Percentiles rank a stretch among this genome's conserved stretches.
Conservation (phyloP, 2,888 invertebrate genomes). For the Bedellia somnulentella region DNA sequence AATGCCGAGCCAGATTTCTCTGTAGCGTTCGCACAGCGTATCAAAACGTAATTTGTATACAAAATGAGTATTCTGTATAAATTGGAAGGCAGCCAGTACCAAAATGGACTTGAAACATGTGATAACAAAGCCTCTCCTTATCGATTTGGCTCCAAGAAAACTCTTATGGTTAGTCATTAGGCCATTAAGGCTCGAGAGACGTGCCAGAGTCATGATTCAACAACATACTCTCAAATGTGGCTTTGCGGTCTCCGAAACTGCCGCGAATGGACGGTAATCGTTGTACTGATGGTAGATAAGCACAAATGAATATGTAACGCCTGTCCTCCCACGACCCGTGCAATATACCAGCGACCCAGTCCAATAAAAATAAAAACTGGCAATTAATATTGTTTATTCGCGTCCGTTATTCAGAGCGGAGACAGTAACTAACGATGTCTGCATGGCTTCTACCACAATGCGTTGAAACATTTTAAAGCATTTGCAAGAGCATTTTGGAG, state of each 20-base stretch:
- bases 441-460: slow-evolving; percentile 16
- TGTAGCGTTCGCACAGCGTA: no score
- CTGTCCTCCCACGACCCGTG: slow-evolving; percentile 43
- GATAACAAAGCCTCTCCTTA: slow-evolving; percentile 27
- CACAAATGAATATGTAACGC: slow-evolving; percentile 52
- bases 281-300: slow-evolving; percentile 46
- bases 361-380: slow-evolving; percentile 47
- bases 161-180: slow-evolving; percentile 13
- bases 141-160: slow-evolving; percentile 23
- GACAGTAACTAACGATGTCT: slow-evolving; percentile 40
- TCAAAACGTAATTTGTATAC: no score
- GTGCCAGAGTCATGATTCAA: slow-evolving; percentile 19
- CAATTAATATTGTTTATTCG: slow-evolving; percentile 55
- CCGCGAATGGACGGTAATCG: slow-evolving; percentile 40
- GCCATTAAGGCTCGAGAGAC: slow-evolving; percentile 19
- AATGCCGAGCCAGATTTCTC: no score
- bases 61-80: no score
- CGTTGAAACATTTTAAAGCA: slow-evolving; percentile 2
- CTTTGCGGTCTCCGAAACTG: slow-evolving; percentile 20
- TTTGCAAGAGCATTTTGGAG: slow-evolving; percentile 15
- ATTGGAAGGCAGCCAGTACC: slow-evolving; percentile 43
- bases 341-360: slow-evolving; percentile 33
- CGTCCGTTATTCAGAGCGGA: slow-evolving; percentile 43
- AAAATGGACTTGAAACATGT: slow-evolving; percentile 31
- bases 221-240: slow-evolving; percentile 28